Evolutionary conservation across 2,113 vertebrate species (phyloP).

Genomic region (rat (Rattus norvegicus)): DNA sequence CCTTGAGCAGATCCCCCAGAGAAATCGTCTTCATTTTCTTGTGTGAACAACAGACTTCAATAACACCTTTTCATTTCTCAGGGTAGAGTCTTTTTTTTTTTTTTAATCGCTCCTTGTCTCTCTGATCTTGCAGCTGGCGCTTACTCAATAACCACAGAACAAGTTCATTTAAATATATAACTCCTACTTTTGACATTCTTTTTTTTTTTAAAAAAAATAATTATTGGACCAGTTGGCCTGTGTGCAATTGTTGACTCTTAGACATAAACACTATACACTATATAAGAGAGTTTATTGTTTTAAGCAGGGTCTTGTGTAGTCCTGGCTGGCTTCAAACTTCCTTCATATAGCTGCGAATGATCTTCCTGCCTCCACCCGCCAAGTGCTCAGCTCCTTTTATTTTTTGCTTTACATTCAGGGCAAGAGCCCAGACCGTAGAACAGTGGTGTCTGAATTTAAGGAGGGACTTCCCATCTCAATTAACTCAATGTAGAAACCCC

Average conservation of each 20-base stretch:
- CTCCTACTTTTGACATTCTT: background rate
- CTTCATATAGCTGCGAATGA: background rate
- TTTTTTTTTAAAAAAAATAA: background rate
- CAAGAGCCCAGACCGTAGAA: background rate
- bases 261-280: background rate
- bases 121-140: background rate
- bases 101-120: constrained; percentile 56
- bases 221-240: background rate
- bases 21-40: constrained; percentile 52
- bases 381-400: background rate
- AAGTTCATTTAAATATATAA: constrained; percentile 11
- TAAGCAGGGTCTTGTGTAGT: background rate
- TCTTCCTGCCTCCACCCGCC: background rate
- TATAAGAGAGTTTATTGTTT: background rate
- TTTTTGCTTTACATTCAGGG: background rate
- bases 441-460: background rate
- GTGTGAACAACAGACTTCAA: constrained; percentile 23
- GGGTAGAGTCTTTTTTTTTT: constrained; percentile 36
- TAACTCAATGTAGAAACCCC: background rate
- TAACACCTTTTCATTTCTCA: constrained; percentile 43
- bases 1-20: constrained; percentile 15
- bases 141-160: constrained; percentile 43
- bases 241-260: constrained; percentile 21
- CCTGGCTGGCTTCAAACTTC: too few species aligned
- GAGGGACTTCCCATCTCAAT: background rate